Conservation (phyloP, 2,113 vertebrate species). For the Edolisoma coerulescens region DNA sequence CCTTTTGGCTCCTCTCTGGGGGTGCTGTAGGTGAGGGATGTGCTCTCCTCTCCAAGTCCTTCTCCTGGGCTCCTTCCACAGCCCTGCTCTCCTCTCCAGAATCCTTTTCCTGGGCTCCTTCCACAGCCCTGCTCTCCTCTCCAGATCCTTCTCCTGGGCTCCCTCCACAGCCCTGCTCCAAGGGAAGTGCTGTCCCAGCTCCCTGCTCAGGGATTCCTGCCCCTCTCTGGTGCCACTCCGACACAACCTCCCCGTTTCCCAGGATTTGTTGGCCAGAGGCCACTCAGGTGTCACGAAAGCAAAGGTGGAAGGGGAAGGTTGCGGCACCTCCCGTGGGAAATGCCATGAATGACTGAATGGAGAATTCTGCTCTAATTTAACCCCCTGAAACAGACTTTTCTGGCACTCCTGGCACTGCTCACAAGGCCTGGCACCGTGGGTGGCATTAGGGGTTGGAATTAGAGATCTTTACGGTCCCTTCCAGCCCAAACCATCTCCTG, state of each 20-base stretch:
- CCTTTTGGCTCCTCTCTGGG: not conserved
- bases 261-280: not conserved
- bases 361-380: not conserved
- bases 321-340: too few relatives aligned
- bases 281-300: accelerated
- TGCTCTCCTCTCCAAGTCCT: too few relatives aligned
- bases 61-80: not conserved
- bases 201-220: not conserved
- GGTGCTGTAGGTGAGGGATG: not conserved
- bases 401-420: not conserved
- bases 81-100: too few relatives aligned
- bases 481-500: accelerated
- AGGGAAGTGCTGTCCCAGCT: not conserved
- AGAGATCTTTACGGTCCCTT: accelerated
- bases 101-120: accelerated
- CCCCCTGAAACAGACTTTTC: accelerated
- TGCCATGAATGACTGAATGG: accelerated
- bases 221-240: accelerated
- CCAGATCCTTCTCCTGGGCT: accelerated
- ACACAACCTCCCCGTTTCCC: accelerated
- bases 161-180: not conserved
- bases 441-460: too few relatives aligned
- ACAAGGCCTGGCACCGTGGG: not conserved
- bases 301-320: accelerated
- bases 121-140: not conserved